These are phyloP conservation scores for Drosophila subobscura DNA, from an alignment of 1,140 invertebrate species.

Conservation along the genomic window DNA sequence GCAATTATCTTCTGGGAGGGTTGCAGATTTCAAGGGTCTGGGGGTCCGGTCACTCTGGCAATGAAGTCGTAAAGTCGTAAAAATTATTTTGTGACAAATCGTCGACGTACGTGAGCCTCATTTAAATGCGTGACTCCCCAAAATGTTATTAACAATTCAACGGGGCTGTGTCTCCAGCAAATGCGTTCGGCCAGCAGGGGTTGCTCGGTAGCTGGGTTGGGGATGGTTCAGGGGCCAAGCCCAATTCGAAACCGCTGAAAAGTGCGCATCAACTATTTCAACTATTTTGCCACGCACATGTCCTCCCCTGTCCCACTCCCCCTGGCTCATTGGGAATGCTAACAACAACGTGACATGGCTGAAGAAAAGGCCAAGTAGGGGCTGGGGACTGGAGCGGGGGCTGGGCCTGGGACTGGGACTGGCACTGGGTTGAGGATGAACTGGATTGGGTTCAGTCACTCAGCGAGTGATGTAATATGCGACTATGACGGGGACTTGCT, in stretches of 20 bases:
- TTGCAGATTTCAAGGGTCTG: neutral
- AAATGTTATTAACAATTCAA: conserved; percentile 80
- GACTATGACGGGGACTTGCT: conserved; percentile 68
- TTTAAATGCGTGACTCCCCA: conserved; percentile 78
- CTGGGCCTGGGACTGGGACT: no score
- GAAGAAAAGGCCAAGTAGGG: conserved; percentile 49
- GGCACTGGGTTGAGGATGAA: conserved; percentile 18
- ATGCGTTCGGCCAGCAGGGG: neutral
- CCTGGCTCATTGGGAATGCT: conserved; percentile 53
- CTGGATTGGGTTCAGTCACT: conserved; percentile 62
- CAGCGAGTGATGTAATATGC: conserved; percentile 77
- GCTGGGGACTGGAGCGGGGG: neutral
- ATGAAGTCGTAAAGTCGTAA: conserved; percentile 83
- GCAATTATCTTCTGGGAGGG: conserved; percentile 60
- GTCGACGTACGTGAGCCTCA: conserved; percentile 82
- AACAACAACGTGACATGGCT: conserved; percentile 80
- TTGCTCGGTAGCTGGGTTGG: conserved; percentile 2
- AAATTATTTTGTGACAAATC: conserved; percentile 84
- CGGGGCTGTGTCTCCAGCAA: conserved; percentile 33
- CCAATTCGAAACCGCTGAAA: conserved; percentile 73
- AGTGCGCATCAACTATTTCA: conserved; percentile 81
- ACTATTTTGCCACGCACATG: conserved; percentile 81
- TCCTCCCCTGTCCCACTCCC: conserved; percentile 15
- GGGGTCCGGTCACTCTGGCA: conserved; percentile 60
- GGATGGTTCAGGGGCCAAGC: conserved; percentile 63